phyloP scores from a whole-genome alignment of 92 coral and sea anemone species.

The Phymanthus crucifer region DNA sequence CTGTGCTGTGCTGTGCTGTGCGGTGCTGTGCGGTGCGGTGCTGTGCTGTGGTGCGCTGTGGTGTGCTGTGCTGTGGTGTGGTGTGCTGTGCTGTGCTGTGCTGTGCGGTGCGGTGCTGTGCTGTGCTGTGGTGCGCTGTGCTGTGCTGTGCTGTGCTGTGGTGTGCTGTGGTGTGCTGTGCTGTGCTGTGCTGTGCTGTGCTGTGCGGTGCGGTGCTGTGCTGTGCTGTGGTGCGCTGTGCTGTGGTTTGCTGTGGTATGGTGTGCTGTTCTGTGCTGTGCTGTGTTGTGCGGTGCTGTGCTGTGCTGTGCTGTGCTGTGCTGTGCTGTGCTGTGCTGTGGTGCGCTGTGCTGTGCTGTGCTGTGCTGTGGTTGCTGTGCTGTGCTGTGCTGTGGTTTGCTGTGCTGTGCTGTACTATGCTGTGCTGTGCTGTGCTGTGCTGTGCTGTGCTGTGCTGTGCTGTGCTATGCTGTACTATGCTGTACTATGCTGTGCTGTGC shows the following conservation, averaged over 20 bases:
- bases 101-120: background rate
- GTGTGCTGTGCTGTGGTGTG: background rate
- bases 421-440: background rate
- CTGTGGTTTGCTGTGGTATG: background rate
- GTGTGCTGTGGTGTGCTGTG: background rate
- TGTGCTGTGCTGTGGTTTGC: background rate
- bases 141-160: background rate
- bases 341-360: background rate
- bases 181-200: background rate
- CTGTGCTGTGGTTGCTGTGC: background rate
- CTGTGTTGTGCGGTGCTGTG: background rate
- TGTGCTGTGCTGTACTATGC: background rate
- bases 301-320: conserved; percentile 1
- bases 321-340: background rate
- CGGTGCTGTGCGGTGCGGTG: background rate
- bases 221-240: background rate
- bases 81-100: background rate
- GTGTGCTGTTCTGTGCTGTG: background rate
- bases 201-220: background rate
- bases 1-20: background rate
- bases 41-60: background rate
- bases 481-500: background rate
- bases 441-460: background rate
- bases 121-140: background rate
- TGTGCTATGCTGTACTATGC: background rate